Evolutionary conservation across 2,797 vertebrate genomes (phyloP), one percentile per base, ranked within the genome.

Genomic region (Cichlasoma orientale): DNA sequence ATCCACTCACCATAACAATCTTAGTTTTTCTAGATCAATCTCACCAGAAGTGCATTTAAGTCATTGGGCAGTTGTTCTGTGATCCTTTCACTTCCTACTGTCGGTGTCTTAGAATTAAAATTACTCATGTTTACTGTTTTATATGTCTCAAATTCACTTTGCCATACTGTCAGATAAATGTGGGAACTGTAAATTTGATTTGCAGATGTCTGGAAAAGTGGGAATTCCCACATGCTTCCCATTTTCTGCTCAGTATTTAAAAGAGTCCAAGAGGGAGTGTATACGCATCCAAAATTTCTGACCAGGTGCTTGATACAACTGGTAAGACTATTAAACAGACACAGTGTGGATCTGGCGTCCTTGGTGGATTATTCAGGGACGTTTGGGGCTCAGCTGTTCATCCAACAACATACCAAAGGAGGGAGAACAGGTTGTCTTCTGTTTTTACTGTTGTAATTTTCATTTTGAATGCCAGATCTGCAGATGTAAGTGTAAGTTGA

Each of bases 291-390:
- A 89, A 79, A 57, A 83, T 66, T 54, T 82, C 89, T 16, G 82
- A 82, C 92, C 92, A 93, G 92, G 92, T 92, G 92, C 86, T 85
- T 10, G 5, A 53, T 68, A 57, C 86, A 72, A 92, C 82, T 89
- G 91, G 90, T 84, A 84, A 86, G 82, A 85, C 79, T 79, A 81
- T 86, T 89, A 86, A 82, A 85, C 29, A 38, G 86, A 83, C 77
- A 50, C 77, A 21, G 5, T 57, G 84, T 79, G 86, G 85, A 89
- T 88, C 71, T 61, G 33, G 1, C 72, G 68, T 86, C 92, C 92
- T 80, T n/a, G 77, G 90, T 77, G 90, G 87, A 79, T 80, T 68
- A 52, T 77, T 79, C 19, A 44, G 82, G 68, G 88, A 54, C 83
- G 27, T 86, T 84, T 25, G 75, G 79, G 80, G 50, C 86, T 92